Conservation (phyloP, 2,797 vertebrate species). For the Anableps anableps region DNA sequence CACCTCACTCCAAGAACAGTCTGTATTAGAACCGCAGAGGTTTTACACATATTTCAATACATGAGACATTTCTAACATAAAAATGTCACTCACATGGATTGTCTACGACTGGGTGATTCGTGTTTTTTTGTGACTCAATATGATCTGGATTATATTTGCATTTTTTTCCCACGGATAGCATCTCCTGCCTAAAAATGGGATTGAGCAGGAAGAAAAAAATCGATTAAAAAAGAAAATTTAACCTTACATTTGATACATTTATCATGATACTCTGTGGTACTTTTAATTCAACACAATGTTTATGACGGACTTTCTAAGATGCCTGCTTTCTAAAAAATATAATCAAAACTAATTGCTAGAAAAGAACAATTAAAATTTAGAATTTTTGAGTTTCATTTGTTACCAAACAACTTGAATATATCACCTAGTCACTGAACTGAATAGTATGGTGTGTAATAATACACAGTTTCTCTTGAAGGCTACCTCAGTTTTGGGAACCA, state of each 20-base stretch:
- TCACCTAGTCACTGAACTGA: no score
- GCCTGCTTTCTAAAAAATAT: no score
- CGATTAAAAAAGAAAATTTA: neutral
- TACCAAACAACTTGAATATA: no score
- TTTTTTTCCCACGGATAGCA: conserved; percentile 37
- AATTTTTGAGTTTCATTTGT: no score
- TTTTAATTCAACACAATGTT: neutral
- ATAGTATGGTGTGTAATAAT: no score
- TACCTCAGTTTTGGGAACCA: no score
- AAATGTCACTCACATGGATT: conserved; percentile 33
- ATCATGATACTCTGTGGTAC: neutral
- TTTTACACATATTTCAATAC: conserved; percentile 73
- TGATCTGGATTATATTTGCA: conserved; percentile 58
- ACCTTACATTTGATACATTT: neutral
- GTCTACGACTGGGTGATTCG: conserved; percentile 28
- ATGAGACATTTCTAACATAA: conserved; percentile 39
- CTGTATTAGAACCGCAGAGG: conserved; percentile 17
- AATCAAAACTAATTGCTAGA: no score
- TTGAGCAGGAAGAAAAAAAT: neutral
- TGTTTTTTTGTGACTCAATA: conserved; percentile 30
- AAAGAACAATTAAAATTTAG: no score
- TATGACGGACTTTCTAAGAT: no score
- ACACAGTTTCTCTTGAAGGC: no score
- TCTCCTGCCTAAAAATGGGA: conserved; percentile 3
- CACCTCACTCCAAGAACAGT: conserved; percentile 64